Conservation (phyloP, 92 coral and sea anemone species). For the Nematostella vectensis region DNA sequence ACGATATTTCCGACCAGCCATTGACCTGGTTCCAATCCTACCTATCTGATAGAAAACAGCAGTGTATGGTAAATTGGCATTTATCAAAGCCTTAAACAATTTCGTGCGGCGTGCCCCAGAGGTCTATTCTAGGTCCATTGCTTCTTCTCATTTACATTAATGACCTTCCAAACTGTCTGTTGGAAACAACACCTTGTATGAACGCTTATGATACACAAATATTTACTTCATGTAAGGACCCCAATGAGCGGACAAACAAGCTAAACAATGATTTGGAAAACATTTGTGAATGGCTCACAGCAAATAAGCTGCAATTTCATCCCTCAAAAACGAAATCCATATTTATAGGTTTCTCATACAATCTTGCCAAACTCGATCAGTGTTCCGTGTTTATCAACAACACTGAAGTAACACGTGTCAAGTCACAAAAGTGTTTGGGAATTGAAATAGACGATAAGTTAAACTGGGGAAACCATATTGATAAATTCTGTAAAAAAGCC, state of each 20-base stretch:
- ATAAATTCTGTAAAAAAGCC: too few species aligned
- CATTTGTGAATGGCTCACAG: too few species aligned
- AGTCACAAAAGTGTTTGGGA: too few species aligned
- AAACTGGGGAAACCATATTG: too few species aligned
- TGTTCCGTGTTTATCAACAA: too few species aligned
- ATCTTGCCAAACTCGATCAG: too few species aligned
- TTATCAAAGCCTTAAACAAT: neutral
- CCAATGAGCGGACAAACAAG: neutral
- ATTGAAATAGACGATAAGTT: too few species aligned
- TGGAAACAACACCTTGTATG: constrained; percentile 19
- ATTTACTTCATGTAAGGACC: neutral
- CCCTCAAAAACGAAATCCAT: too few species aligned
- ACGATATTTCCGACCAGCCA: neutral
- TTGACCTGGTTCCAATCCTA: neutral
- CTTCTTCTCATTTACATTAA: constrained; percentile 33
- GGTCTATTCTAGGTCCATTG: constrained; percentile 45
- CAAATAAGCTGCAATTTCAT: too few species aligned
- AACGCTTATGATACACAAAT: constrained; percentile 37
- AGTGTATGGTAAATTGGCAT: neutral
- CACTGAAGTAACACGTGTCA: too few species aligned
- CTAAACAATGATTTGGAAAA: neutral
- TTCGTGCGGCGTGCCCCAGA: constrained; percentile 36
- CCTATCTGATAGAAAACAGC: neutral
- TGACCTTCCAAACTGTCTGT: constrained; percentile 42
- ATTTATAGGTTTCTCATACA: too few species aligned